Percentiles rank a stretch among this genome's conserved stretches.
phyloP scores from a whole-genome alignment of 2,797 vertebrate genomes.

The Uromys caudimaculatus region DNA sequence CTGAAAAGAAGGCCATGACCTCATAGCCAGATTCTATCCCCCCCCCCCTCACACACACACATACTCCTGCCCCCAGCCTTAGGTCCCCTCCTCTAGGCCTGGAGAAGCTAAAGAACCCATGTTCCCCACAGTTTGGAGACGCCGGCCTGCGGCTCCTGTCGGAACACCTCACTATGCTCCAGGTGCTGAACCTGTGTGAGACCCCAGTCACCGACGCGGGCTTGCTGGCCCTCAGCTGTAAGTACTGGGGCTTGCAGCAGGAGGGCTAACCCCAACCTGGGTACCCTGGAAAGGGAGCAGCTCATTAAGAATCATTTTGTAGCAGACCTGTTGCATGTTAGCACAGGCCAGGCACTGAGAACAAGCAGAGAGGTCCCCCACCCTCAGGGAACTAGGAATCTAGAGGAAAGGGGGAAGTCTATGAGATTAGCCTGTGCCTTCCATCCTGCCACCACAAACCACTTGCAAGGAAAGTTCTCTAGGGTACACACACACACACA shows the following conservation, averaged over 20 bases:
- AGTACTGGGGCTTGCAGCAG: constrained; percentile 79
- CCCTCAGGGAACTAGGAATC: accelerated
- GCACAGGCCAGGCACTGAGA: not conserved
- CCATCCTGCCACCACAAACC: accelerated
- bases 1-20: not conserved
- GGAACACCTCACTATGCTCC: constrained; percentile 97
- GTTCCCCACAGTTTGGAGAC: constrained; percentile 93
- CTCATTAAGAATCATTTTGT: not conserved
- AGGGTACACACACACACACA: too few relatives aligned
- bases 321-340: not conserved
- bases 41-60: too few relatives aligned
- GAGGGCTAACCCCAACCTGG: accelerated
- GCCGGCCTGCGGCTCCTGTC: constrained; percentile 97
- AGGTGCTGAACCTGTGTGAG: constrained; percentile 99
- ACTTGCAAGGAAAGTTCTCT: not conserved
- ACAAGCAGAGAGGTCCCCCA: accelerated
- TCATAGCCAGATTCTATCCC: not conserved
- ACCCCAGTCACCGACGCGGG: constrained; percentile 98
- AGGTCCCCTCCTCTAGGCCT: not conserved
- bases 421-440: accelerated
- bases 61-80: not conserved
- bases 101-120: not conserved
- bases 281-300: not conserved
- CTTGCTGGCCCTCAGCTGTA: constrained; percentile 97
- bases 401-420: not conserved